Base-by-base conservation (phyloP, 2,113 vertebrate species). In the Microcebus lehilahytsara region DNA sequence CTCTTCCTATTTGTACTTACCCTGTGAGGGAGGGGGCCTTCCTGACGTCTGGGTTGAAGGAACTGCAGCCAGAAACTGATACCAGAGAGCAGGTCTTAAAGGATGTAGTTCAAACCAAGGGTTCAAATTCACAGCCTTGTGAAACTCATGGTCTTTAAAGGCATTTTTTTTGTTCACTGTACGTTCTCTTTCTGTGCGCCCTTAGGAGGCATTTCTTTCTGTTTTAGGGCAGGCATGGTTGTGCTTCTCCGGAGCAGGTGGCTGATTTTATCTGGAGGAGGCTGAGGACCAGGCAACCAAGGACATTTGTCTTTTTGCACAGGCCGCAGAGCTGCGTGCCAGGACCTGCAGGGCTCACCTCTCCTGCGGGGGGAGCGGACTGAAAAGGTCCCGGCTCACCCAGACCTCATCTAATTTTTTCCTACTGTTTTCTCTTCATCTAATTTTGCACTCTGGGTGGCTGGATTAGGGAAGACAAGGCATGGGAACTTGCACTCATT, bases 221-320 rank as follows among this genome's bases (percentile, higher is more conserved):
- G 12, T n/a, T 1, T 67, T 49, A 87, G 30, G 37, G 53, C 46
- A 13, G 22, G 67, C 78, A 46, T 46, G 17, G 3, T 3, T 17
- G 6, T 58, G 16, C 7, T 32, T 72, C 40, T 40, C 46, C 37
- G 3, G n/a, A 92, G 32, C n/a, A 84, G 42, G 80, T 89, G 62
- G 42, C 87, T 96, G 51, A 25, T 80, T 93, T 96, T 80, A 17
- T 83, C 72, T 60, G 12, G 10, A 80, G 64, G 83, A 84, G 66
- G 11, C 22, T 0, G 0, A 69, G n/a, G n/a, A 60, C n/a, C 32
- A 0, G 13, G 58, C 10, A 17, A 67, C 42, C 66, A 78, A 78
- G 62, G 30, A 9, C 10, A 27, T 83, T 67, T 67, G 56, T 79
- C 27, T 40, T 34, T 81, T 72, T 22, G 40, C 0, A 3, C 37